Conservation (phyloP, 1,140 invertebrate species). For the Penaeus japonicus region DNA sequence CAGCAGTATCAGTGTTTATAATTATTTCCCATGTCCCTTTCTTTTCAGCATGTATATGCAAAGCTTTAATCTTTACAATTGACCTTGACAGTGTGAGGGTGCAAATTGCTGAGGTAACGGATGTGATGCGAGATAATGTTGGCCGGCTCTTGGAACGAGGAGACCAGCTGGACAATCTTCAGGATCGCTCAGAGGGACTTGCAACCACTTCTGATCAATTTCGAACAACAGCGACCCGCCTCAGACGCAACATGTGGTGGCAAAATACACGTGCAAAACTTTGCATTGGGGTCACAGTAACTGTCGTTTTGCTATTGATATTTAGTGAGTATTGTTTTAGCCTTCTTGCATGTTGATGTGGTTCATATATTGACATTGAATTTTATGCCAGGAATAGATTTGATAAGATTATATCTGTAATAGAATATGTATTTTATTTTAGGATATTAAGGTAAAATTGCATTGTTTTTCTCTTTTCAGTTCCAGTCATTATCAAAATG, state of each 20-base stretch:
- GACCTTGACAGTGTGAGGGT: conserved; percentile 64
- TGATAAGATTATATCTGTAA: not conserved
- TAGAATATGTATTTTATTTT: too few species aligned
- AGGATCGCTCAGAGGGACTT: conserved; percentile 68
- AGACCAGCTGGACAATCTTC: conserved; percentile 69
- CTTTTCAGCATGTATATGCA: not conserved
- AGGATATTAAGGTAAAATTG: too few species aligned
- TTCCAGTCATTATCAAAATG: too few species aligned
- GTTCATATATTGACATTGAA: too few species aligned
- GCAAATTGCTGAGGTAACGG: conserved; percentile 70
- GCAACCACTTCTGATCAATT: conserved; percentile 67
- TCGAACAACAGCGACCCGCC: conserved; percentile 65
- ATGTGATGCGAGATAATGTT: conserved; percentile 70
- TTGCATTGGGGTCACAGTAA: conserved; percentile 61
- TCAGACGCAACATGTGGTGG: conserved; percentile 68
- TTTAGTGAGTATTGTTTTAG: conserved; percentile 35
- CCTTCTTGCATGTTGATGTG: not conserved
- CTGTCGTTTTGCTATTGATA: conserved; percentile 41
- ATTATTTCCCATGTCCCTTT: not conserved
- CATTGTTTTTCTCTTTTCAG: too few species aligned
- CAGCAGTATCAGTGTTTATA: not conserved
- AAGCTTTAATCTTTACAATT: not conserved
- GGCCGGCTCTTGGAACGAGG: conserved; percentile 69
- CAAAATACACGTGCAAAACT: conserved; percentile 66
- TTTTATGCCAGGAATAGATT: too few species aligned